Conservation (phyloP, 2,888 invertebrate species). For the Eristalis intricaria region DNA sequence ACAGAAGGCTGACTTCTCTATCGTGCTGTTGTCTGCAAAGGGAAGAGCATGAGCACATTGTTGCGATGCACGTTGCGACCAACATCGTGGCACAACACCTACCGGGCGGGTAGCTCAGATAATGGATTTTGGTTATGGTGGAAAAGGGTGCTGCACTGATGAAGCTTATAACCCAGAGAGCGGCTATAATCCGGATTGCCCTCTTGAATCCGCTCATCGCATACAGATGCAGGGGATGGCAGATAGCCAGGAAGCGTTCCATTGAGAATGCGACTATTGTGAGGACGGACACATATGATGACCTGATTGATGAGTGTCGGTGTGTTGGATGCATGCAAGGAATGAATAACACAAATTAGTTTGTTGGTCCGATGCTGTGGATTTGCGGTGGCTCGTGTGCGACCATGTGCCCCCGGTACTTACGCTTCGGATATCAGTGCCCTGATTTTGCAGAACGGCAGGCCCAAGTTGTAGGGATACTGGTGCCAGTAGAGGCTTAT, state of each 20-base stretch:
- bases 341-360: slow-evolving; percentile 9
- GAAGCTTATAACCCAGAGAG: slow-evolving; percentile 89
- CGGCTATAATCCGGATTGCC: slow-evolving; percentile 89
- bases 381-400: not conserved
- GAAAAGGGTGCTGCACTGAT: slow-evolving; percentile 90
- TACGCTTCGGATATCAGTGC: slow-evolving; percentile 93
- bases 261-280: slow-evolving; percentile 96
- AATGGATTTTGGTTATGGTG: slow-evolving; percentile 88
- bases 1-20: slow-evolving; percentile 91
- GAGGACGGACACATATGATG: slow-evolving; percentile 94
- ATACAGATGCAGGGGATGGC: slow-evolving; percentile 92
- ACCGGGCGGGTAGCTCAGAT: slow-evolving; percentile 88
- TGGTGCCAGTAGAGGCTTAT: slow-evolving; percentile 93
- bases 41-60: slow-evolving; percentile 9
- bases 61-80: not conserved
- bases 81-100: slow-evolving; percentile 73
- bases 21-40: slow-evolving; percentile 81
- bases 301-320: slow-evolving; percentile 82
- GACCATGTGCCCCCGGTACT: slow-evolving; percentile 80
- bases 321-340: slow-evolving; percentile 55
- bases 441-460: slow-evolving; percentile 89
- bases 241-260: slow-evolving; percentile 95
- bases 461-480: slow-evolving; percentile 92
- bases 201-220: slow-evolving; percentile 91
- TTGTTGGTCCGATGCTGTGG: not conserved